phyloP scores from a whole-genome alignment of 2,113 vertebrate genomes.

The Coreoperca whiteheadi region DNA sequence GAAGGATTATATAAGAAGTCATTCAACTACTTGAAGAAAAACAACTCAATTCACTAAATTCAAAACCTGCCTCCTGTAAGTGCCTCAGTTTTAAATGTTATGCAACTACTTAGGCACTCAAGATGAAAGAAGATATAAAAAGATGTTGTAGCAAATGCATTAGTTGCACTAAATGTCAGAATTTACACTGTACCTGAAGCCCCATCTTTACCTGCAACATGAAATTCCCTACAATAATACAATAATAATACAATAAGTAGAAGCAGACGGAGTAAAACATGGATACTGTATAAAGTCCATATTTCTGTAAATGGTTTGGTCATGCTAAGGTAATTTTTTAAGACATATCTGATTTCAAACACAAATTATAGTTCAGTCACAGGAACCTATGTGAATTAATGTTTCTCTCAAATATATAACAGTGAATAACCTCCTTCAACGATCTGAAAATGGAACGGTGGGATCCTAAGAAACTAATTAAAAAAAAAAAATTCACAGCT shows the following conservation, averaged over 20 bases:
- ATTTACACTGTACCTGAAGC: neutral
- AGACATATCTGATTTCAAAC: neutral
- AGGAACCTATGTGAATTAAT: neutral
- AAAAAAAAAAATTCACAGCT: neutral
- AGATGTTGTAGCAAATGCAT: neutral
- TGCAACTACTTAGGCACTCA: conserved; percentile 1
- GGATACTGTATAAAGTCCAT: neutral
- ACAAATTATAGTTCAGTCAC: neutral
- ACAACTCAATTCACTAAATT: conserved; percentile 19
- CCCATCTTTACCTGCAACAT: neutral
- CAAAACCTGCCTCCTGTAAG: conserved; percentile 16
- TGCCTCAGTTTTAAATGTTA: conserved; percentile 8
- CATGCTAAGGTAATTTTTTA: neutral
- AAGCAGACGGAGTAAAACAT: neutral
- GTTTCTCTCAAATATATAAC: neutral
- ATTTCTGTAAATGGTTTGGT: neutral
- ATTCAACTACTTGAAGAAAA: conserved; percentile 29
- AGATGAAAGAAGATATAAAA: conserved; percentile 15
- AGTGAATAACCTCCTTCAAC: neutral
- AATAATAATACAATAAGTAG: neutral
- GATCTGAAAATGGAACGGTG: neutral
- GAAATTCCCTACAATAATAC: neutral
- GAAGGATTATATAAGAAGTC: conserved; percentile 14
- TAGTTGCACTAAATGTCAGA: neutral
- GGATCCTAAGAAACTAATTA: neutral